A percentile compares a stretch with the other conserved stretches of the same genome.
phyloP scores from a whole-genome alignment of 1,140 invertebrate species.

The Bombus difficillimus region DNA sequence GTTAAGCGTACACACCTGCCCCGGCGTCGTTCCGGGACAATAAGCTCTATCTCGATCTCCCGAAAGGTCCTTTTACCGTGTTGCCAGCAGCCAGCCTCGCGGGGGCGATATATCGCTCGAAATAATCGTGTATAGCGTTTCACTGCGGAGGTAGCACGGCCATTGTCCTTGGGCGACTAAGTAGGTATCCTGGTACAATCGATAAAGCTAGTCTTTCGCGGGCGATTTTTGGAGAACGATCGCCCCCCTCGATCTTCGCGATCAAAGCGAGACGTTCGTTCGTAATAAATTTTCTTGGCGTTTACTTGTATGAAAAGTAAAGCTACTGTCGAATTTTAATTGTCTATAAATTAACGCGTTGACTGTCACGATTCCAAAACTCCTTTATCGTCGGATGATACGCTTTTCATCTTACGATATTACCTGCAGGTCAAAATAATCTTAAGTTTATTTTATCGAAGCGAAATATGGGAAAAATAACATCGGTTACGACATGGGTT shows the following conservation, averaged over 20 bases:
- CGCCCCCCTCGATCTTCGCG: no score
- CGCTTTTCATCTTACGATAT: no score
- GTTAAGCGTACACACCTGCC: conserved; percentile 71
- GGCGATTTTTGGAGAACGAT: conserved; percentile 2
- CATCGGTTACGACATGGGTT: no score
- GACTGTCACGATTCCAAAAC: no score
- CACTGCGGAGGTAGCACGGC: conserved; percentile 61
- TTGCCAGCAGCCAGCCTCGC: conserved; percentile 67
- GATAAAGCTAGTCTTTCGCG: conserved; percentile 45
- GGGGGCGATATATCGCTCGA: conserved; percentile 68
- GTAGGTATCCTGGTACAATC: conserved; percentile 50
- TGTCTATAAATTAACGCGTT: no score
- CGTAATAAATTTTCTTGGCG: background rate
- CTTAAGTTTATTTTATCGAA: no score
- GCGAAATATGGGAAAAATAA: no score
- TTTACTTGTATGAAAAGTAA: no score
- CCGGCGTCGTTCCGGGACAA: conserved; percentile 68
- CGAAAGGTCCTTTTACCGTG: conserved; percentile 69
- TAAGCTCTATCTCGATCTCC: conserved; percentile 72
- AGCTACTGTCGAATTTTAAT: background rate
- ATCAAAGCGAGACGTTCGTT: background rate
- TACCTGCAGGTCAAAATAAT: no score
- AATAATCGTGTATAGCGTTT: conserved; percentile 71
- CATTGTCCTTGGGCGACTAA: conserved; percentile 61
- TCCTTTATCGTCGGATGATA: no score